These are phyloP conservation scores for Lomographa bimaculata DNA, from an alignment of 2,888 invertebrate genomes.

Conservation along the genomic window DNA sequence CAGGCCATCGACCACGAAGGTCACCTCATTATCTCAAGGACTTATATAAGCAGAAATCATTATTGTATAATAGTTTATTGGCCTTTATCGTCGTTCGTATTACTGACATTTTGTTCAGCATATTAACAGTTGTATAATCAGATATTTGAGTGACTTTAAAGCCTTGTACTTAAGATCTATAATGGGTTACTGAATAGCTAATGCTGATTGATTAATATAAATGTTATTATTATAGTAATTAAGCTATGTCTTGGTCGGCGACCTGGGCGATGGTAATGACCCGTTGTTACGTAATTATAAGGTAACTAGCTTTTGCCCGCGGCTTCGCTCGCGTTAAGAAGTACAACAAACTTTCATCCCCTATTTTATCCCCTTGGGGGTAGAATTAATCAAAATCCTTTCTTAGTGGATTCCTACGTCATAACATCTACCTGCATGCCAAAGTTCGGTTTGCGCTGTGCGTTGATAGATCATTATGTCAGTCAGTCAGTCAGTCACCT, in stretches of 20 bases:
- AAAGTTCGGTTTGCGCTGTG: too few species aligned
- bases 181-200: slow-evolving; percentile 24
- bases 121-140: slow-evolving; percentile 41
- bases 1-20: slow-evolving; percentile 66
- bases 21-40: slow-evolving; percentile 60
- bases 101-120: slow-evolving; percentile 42
- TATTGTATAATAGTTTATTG: slow-evolving; percentile 62
- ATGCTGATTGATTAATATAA: slow-evolving; percentile 39
- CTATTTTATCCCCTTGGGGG: too few species aligned
- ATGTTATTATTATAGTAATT: slow-evolving; percentile 51
- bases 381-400: too few species aligned
- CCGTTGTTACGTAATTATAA: slow-evolving; percentile 29
- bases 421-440: too few species aligned
- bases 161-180: slow-evolving; percentile 31
- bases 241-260: slow-evolving; percentile 50
- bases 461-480: too few species aligned
- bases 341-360: too few species aligned
- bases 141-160: slow-evolving; percentile 30
- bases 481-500: too few species aligned
- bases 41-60: slow-evolving; percentile 62
- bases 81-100: slow-evolving; percentile 59
- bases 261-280: slow-evolving; percentile 36
- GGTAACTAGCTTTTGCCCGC: too few species aligned
- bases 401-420: too few species aligned
- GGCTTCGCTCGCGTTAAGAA: too few species aligned